Conservation (phyloP, 1,140 invertebrate species). For the Drosophila teissieri region DNA sequence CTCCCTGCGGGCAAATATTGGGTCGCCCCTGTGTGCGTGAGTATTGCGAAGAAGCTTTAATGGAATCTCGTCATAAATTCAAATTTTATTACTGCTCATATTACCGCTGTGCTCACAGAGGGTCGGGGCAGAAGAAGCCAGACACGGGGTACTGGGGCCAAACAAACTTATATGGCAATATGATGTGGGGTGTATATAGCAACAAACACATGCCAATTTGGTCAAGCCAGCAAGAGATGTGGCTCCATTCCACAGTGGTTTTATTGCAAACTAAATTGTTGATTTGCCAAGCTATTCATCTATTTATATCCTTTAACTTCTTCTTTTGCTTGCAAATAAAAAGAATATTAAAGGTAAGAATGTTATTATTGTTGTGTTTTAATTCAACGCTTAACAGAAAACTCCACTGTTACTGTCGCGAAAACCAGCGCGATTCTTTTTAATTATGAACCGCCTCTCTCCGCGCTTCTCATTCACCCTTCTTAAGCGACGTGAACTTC, state of each 20-base stretch:
- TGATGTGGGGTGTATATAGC: slow-evolving; percentile 41
- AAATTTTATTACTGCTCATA: slow-evolving; percentile 83
- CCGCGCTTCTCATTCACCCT: slow-evolving; percentile 1
- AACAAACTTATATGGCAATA: slow-evolving; percentile 61
- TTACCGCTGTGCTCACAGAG: slow-evolving; percentile 65
- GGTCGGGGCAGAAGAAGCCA: slow-evolving; percentile 18
- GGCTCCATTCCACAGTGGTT: slow-evolving; percentile 24
- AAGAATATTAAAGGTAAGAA: too few species aligned
- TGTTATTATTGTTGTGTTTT: background rate
- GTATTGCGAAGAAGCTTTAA: slow-evolving; percentile 82
- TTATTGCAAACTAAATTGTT: background rate
- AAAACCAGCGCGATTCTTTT: background rate
- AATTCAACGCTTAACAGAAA: background rate
- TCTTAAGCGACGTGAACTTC: background rate
- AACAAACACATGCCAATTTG: slow-evolving; percentile 40
- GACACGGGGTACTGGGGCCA: slow-evolving; percentile 34
- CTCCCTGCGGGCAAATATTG: slow-evolving; percentile 73
- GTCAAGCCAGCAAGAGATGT: slow-evolving; percentile 9
- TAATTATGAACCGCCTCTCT: background rate
- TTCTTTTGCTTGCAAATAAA: too few species aligned
- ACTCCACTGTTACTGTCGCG: too few species aligned
- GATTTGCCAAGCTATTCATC: too few species aligned
- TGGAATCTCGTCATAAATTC: slow-evolving; percentile 84
- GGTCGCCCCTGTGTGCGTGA: slow-evolving; percentile 47
- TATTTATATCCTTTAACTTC: too few species aligned